Base-by-base conservation (phyloP, 2,888 invertebrate genomes). In the Eupithecia dodoneata region DNA sequence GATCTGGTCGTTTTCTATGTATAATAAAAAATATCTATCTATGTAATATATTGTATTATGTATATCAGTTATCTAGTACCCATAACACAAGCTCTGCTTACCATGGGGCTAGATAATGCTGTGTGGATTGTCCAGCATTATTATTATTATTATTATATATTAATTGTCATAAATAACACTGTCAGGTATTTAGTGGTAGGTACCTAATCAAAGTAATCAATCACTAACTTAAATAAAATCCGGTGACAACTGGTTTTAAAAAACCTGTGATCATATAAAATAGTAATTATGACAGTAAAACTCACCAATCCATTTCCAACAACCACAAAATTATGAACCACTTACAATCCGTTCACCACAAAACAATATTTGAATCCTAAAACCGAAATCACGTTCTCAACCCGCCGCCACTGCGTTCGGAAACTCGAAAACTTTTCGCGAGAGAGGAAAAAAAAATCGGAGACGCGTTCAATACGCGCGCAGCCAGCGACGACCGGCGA, bases 361-460 rank as follows among this genome's bases (percentile, higher is more conserved):
- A 74, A 76, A 83, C 76, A 65, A 78, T 80, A 30, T 63, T 63
- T 76, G 49, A 71, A 72, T 13, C 47, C 12, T 45, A 49, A 71
- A 18, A 13, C 44, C 2, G 10, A 42, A 45, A 13, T 52, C 71
- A 49, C 71, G 67, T 45, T 67, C 63, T 30, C 63, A 76, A 75
- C 75, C 74, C 81, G 84, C 83, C 82, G 76, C 73, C 83, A 83
- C 81, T 77, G 80, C 83, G 85, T 84, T 78, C 86, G 86, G 41
- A 82, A 90, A 91, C 90, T 90, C 87, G 81, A 83, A 89, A 93
- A 93, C 90, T 93, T 93, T 93, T 86, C 86, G 85, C 87, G 87
- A 81, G 74, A 59, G 45, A 73, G 71, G 76, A 55, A 79, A 83
- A 84, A 84, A 83, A 83, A 80, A 63, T 55, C 77, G 55, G 55